Conservation (phyloP, 2,113 vertebrate species). For the Seriola dumerili region DNA sequence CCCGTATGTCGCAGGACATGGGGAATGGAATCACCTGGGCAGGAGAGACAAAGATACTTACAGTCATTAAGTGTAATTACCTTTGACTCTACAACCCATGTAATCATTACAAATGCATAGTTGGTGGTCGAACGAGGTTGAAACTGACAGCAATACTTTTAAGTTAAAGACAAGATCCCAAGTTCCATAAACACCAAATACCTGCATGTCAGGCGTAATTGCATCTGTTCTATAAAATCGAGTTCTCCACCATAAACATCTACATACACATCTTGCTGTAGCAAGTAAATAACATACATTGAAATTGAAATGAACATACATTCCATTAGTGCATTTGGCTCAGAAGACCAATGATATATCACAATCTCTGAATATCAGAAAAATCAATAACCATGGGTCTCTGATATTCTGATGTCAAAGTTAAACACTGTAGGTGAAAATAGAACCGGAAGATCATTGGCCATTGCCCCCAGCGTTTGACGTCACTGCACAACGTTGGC, state of each 20-base stretch:
- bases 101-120: background rate
- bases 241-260: background rate
- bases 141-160: background rate
- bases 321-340: background rate
- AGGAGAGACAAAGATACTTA: constrained; percentile 41
- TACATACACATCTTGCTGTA: background rate
- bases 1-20: constrained; percentile 93
- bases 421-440: constrained; percentile 50
- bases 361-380: background rate
- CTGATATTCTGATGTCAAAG: constrained; percentile 38
- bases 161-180: background rate
- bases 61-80: background rate
- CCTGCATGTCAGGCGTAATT: no score
- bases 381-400: background rate
- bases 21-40: constrained; percentile 95
- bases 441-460: constrained; percentile 58
- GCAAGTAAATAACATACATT: background rate
- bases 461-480: constrained; percentile 66
- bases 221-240: no score
- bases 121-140: background rate
- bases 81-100: background rate
- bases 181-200: background rate
- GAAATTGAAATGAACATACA: background rate
- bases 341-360: background rate
- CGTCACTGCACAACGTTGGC: constrained; percentile 66